phyloP scores from a whole-genome alignment of 2,888 invertebrate species.

The Tanypteryx hageni region DNA sequence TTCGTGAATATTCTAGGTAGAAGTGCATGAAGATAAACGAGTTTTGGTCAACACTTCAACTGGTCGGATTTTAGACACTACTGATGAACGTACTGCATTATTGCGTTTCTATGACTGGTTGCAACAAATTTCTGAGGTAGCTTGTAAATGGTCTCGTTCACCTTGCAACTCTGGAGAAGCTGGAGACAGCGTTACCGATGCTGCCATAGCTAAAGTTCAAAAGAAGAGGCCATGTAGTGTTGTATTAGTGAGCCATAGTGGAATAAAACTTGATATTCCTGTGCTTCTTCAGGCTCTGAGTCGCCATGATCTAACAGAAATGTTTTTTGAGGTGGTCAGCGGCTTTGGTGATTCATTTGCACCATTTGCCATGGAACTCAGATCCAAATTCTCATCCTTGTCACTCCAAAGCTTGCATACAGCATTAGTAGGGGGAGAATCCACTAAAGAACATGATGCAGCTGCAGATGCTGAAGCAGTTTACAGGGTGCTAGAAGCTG shows the following conservation, averaged over 20 bases:
- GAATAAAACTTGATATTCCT: constrained; percentile 66
- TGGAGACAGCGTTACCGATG: not conserved
- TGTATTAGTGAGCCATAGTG: constrained; percentile 65
- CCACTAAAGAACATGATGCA: constrained; percentile 65
- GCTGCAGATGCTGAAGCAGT: constrained; percentile 66
- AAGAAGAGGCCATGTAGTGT: constrained; percentile 41
- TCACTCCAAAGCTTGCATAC: constrained; percentile 65
- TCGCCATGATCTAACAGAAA: constrained; percentile 56
- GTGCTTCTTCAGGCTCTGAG: constrained; percentile 65
- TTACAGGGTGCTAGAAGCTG: constrained; percentile 64
- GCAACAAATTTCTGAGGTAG: not conserved
- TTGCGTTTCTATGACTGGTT: constrained; percentile 65
- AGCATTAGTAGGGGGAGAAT: constrained; percentile 61
- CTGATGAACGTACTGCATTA: constrained; percentile 64
- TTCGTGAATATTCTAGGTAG: constrained; percentile 34
- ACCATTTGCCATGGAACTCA: constrained; percentile 65
- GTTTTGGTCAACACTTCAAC: constrained; percentile 64
- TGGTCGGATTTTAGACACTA: constrained; percentile 61
- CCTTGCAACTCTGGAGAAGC: not conserved
- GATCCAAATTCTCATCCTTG: constrained; percentile 61
- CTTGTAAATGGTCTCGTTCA: not conserved
- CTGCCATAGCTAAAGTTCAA: not conserved
- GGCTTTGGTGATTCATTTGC: constrained; percentile 66
- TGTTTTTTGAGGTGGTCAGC: constrained; percentile 64
- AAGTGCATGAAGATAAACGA: constrained; percentile 54